Evolutionary conservation across 2,888 invertebrate genomes (phyloP), one percentile per base, ranked within the genome.

Genomic region (Oithona nana): DNA sequence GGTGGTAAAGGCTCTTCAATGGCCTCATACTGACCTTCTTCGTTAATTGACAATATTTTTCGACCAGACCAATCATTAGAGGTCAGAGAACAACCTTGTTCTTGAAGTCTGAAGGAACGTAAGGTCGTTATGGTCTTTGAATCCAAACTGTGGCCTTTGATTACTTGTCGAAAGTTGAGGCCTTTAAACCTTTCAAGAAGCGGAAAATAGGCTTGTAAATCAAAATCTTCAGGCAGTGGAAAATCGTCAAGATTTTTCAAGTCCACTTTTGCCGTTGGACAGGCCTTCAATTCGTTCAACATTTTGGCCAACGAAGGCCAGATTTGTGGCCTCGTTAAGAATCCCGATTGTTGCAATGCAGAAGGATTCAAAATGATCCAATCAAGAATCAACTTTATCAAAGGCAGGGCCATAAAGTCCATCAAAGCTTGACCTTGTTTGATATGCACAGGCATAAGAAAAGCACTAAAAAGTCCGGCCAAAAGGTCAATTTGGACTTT

Each of bases 181-280:
- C 24, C 6, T 26, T 54, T 54, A 16, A 24, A 26, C 3, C 26
- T 20, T 26, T 20, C 76, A 68, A 80, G 80, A 50, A 88, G 74
- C 0, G 86, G 87, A 65, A 84, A 73, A 74, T 88, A 88, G 24
- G 87, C 86, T 70, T 84, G 81, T 60, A 88, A 73, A 71, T 85
- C 84, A 68, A 81, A 80, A 72, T 88, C 88, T 73, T 88, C 88
- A 0, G 83, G 82, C 61, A 88, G 74, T 2, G 87, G 85, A 80
- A 81, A 66, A n/a, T 57, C 57, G 20, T 24, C 8, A n/a, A 30
- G 20, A 4, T 20, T 31, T 1, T 30, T 20, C 11, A 6, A 20
- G 22, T 57, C 57, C n/a, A 57, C 22, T n/a, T 29, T 20, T 22
- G 31, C 20, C 20, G 20, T 30, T n/a, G n/a, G n/a, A n/a, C n/a